Base-by-base conservation (phyloP, 1,140 invertebrate genomes). In the Venturia canescens region DNA sequence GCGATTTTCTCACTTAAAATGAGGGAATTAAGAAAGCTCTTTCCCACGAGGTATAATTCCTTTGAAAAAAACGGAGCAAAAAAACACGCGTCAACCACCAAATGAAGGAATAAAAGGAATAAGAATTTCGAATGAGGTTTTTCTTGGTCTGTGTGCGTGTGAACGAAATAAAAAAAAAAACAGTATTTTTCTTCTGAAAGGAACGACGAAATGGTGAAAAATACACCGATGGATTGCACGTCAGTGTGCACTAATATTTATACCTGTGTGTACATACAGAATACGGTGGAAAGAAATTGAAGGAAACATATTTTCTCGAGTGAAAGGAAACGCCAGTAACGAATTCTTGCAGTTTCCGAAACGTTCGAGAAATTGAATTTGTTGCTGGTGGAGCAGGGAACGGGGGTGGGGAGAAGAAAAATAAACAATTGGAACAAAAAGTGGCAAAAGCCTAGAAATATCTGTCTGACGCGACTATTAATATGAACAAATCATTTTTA, bases 251-350 rank as follows among this genome's bases (percentile, higher is more conserved):
- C n/a, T n/a, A n/a, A n/a, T n/a, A n/a, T n/a, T n/a, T n/a, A n/a
- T n/a, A n/a, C 15, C 2, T 66, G 23, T 66, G 4, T 31, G 31
- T 26, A 26, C 4, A 48, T 57, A 72, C 38, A 21, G 13, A 48
- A 72, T 26, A 72, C 70, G n/a, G 6, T 15, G 26, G n/a, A 50
- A 15, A 48, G 38, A 72, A 11, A 66, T 66, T 66, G 70, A 38
- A 48, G 34, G 50, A 72, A 72, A 72, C 70, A 72, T 72, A 72
- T 66, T 72, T 72, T 72, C 38, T 6, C 50, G 48, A 75, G 18
- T 57, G 71, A 75, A 75, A 57, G 71, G 21, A 31, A 75, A 75
- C 50, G 26, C 48, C 26, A 48, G 57, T 75, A 75, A 75, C 50
- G 71, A 57, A 50, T 75, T 23, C 13, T 26, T 66, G 48, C 11